Conservation (phyloP, 1,140 invertebrate species). For the Magallana ariakensis region DNA sequence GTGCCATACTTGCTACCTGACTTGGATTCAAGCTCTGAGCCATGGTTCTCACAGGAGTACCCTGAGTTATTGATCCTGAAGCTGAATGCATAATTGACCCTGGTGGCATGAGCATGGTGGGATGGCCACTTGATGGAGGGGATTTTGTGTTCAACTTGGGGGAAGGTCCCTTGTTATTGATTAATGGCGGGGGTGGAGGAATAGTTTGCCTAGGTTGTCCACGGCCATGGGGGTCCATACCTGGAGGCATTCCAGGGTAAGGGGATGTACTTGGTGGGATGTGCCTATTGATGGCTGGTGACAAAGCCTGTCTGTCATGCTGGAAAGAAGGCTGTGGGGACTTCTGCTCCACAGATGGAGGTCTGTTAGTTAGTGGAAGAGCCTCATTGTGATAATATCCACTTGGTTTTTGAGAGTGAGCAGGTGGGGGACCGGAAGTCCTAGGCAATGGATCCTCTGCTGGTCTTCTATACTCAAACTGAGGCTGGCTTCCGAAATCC, state of each 20-base stretch:
- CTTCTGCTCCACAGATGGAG: constrained; percentile 57
- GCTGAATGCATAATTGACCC: constrained; percentile 94
- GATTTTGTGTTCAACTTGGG: constrained; percentile 67
- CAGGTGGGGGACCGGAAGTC: constrained; percentile 72
- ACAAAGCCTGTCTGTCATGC: constrained; percentile 54
- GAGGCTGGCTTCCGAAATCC: constrained; percentile 68
- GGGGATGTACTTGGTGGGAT: constrained; percentile 57
- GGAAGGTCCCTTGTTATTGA: constrained; percentile 66
- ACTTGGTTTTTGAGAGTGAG: constrained; percentile 72
- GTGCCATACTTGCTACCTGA: constrained; percentile 45
- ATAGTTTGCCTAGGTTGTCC: constrained; percentile 54
- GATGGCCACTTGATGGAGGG: constrained; percentile 64
- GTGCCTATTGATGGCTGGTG: constrained; percentile 56
- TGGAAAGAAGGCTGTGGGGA: constrained; percentile 55
- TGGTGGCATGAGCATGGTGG: constrained; percentile 62
- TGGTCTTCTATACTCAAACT: constrained; percentile 58
- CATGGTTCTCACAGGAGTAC: constrained; percentile 61
- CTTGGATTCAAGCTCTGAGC: constrained; percentile 35
- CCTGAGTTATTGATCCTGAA: constrained; percentile 79
- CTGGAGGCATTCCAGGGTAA: constrained; percentile 52
- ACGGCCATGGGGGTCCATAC: constrained; percentile 51
- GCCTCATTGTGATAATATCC: constrained; percentile 52
- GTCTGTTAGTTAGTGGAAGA: constrained; percentile 56
- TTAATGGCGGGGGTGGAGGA: constrained; percentile 77
- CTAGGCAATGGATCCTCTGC: constrained; percentile 59